phyloP scores from a whole-genome alignment of 1,140 invertebrate species.

The Wasmannia auropunctata region DNA sequence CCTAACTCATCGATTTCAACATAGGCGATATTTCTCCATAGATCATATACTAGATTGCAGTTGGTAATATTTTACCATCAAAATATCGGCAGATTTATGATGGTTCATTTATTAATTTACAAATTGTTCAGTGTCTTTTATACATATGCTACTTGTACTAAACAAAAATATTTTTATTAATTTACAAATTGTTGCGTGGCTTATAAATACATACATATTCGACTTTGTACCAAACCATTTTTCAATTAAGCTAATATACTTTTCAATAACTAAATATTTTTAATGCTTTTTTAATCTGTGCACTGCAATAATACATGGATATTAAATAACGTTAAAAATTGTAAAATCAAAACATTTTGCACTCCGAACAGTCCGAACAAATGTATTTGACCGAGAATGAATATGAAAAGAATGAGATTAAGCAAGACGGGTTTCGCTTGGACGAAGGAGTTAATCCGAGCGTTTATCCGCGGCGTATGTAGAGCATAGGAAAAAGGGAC shows the following conservation, averaged over 20 bases:
- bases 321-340: neutral
- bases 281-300: neutral
- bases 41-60: neutral
- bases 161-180: neutral
- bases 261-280: neutral
- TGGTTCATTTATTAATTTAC: slow-evolving; percentile 5
- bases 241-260: no score
- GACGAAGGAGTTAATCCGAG: slow-evolving; percentile 54
- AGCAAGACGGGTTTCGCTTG: slow-evolving; percentile 62
- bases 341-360: neutral
- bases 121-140: neutral
- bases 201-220: neutral
- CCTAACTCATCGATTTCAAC: slow-evolving; percentile 54
- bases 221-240: neutral
- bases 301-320: no score
- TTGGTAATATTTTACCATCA: slow-evolving; percentile 9
- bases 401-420: slow-evolving; percentile 47
- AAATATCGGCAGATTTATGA: neutral
- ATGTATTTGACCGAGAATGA: slow-evolving; percentile 26
- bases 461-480: slow-evolving; percentile 59
- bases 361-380: neutral
- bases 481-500: slow-evolving; percentile 64
- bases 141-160: neutral
- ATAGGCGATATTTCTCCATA: slow-evolving; percentile 58
- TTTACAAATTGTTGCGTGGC: neutral